Evolutionary conservation across 1,140 invertebrate species (phyloP), one percentile per base, ranked within the genome.

Genomic region (Drosophila obscura): DNA sequence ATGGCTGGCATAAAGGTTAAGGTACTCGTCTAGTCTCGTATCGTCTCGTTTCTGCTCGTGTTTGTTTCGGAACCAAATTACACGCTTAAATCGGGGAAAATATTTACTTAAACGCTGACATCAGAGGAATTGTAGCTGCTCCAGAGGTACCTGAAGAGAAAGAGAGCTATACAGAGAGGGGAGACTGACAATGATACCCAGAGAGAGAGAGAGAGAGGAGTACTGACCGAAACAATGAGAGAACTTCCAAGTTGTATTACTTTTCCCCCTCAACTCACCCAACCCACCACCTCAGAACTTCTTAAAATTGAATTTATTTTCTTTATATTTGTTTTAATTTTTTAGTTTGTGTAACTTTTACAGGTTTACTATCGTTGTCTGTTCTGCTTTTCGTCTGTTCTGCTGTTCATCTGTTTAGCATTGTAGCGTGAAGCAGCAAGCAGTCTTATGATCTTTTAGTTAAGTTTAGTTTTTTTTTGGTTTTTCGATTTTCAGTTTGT

Each of bases 101-200:
- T 87, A 87, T 82, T 87, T 87, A 73, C 66, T 82, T 88, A 63
- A 87, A 76, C 75, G 82, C 83, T 87, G 83, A 87, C 82, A 87
- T 87, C 83, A 87, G 79, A 77, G 52, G 35, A 62, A 66, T 78
- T 52, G 26, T 48, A 73, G 66, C 46, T 77, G 13, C 15, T 22
- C 44, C 45, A 57, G 19, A 44, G 24, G 15, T 7, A 4, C 22
- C 46, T 43, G 26, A 44, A 15, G 41, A 69, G 58, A 52, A 48
- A 69, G 24, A 15, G 9, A 11, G 9, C 0, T 11, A 11, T 0
- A 11, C 31, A 11, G 9, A 49, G 15, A 51, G 35, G 46, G 28
- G 55, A 58, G 51, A 66, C 45, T 8, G 41, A 39, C 24, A 31
- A 16, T 4, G 26, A 26, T 31, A 5, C n/a, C 5, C 4, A 16